phyloP scores from a whole-genome alignment of 2,113 vertebrate genomes.

The Thinocorus orbignyianus region DNA sequence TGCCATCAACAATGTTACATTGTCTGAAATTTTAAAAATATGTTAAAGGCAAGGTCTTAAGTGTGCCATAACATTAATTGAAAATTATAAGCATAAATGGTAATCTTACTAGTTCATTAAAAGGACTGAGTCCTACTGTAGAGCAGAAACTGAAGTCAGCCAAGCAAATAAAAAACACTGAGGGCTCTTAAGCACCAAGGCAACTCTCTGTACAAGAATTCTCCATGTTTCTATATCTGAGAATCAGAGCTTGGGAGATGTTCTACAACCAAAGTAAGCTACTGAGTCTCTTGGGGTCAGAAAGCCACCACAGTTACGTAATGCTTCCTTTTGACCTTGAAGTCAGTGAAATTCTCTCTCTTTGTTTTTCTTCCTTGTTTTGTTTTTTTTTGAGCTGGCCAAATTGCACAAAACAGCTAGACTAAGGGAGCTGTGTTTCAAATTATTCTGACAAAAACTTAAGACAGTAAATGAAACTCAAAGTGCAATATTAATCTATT shows the following conservation, averaged over 20 bases:
- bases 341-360: background rate
- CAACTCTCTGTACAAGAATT: background rate
- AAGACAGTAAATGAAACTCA: background rate
- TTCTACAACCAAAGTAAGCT: background rate
- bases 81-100: background rate
- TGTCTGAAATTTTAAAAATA: background rate
- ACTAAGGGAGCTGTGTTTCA: background rate
- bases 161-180: background rate
- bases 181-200: background rate
- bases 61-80: background rate
- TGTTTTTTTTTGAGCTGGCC: background rate
- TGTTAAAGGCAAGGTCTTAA: background rate
- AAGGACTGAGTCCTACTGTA: background rate
- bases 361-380: background rate
- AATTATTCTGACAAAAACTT: background rate
- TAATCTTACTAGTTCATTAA: background rate
- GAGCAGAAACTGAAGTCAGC: background rate
- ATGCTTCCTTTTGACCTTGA: background rate
- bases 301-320: background rate
- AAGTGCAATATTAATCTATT: background rate
- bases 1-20: background rate
- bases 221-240: fast-evolving
- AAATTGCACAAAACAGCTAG: background rate
- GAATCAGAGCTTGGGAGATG: background rate
- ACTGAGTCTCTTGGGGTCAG: background rate